A percentile compares a stretch with the other conserved stretches of the same genome.
Conservation (phyloP, 2,113 vertebrate genomes). For the Burhinus bistriatus region DNA sequence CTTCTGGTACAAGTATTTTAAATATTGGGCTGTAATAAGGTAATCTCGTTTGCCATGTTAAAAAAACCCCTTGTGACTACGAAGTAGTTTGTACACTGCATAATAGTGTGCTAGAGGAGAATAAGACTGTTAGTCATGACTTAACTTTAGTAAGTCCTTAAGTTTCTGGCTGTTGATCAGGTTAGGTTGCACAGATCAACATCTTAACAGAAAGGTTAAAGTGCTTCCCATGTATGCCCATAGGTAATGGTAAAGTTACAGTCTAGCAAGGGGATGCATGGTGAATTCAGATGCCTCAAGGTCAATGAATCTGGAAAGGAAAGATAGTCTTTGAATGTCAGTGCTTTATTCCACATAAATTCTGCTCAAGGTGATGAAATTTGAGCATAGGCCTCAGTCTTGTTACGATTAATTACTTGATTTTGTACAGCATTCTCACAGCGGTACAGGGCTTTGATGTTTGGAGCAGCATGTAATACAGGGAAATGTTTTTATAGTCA, state of each 20-base stretch:
- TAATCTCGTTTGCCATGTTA: background rate
- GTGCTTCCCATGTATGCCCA: background rate
- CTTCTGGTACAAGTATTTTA: background rate
- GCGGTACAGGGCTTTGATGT: background rate
- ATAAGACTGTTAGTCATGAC: background rate
- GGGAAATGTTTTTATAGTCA: background rate
- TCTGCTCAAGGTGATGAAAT: background rate
- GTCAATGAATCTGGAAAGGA: background rate
- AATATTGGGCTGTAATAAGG: background rate
- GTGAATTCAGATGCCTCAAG: background rate
- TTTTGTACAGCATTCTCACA: background rate
- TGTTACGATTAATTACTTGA: background rate
- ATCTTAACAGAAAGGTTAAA: background rate
- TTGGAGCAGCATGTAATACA: background rate
- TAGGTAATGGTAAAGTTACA: background rate
- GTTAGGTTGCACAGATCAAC: background rate
- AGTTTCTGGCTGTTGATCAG: background rate
- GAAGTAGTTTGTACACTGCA: background rate
- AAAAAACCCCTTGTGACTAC: background rate
- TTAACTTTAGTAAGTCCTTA: background rate
- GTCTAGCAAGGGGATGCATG: accelerated
- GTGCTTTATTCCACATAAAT: background rate
- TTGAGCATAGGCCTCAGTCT: background rate
- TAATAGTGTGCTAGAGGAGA: background rate
- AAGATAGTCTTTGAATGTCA: background rate